Percentiles rank a stretch among this genome's conserved stretches.
phyloP scores from a whole-genome alignment of 35 echinoderm and acorn worm species.

The Stichopus chloronotus region DNA sequence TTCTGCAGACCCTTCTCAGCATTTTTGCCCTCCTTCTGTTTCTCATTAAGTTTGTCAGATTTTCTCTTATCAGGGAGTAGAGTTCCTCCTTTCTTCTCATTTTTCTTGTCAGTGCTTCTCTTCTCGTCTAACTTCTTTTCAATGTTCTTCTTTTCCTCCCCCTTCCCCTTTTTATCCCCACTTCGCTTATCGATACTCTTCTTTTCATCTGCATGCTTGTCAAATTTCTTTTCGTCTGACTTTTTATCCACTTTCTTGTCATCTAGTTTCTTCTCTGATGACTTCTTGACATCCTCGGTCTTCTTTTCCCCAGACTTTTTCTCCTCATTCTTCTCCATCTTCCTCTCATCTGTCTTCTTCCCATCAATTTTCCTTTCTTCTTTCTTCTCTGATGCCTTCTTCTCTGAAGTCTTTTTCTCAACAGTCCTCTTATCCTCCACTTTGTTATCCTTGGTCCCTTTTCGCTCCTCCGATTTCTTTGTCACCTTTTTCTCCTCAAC shows the following conservation, averaged over 20 bases:
- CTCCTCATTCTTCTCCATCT: neutral
- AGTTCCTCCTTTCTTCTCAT: slow-evolving; percentile 32
- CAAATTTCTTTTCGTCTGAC: neutral
- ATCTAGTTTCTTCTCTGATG: slow-evolving; percentile 3
- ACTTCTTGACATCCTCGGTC: neutral
- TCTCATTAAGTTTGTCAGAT: slow-evolving; percentile 48
- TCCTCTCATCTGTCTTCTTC: slow-evolving; percentile 33
- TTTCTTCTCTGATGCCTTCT: slow-evolving; percentile 32
- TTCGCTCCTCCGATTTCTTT: slow-evolving; percentile 57
- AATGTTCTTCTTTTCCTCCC: slow-evolving; percentile 47
- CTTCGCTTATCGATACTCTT: neutral
- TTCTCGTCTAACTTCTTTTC: slow-evolving; percentile 49
- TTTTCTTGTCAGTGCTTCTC: slow-evolving; percentile 22
- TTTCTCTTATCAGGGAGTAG: slow-evolving; percentile 10
- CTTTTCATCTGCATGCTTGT: neutral
- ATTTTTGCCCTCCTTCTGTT: slow-evolving; percentile 42
- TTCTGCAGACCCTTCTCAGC: slow-evolving; percentile 17
- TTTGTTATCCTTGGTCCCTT: slow-evolving; percentile 54
- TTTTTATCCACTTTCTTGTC: slow-evolving; percentile 55
- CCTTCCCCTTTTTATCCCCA: slow-evolving; percentile 20
- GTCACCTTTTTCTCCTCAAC: slow-evolving; percentile 43
- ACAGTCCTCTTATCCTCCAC: slow-evolving; percentile 55
- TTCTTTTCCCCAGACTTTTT: slow-evolving; percentile 29
- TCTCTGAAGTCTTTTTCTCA: slow-evolving; percentile 24
- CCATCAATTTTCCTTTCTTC: slow-evolving; percentile 32